These are phyloP conservation scores for Cynopterus brachyotis DNA, from an alignment of 2,113 vertebrate species.

Conservation along the genomic window DNA sequence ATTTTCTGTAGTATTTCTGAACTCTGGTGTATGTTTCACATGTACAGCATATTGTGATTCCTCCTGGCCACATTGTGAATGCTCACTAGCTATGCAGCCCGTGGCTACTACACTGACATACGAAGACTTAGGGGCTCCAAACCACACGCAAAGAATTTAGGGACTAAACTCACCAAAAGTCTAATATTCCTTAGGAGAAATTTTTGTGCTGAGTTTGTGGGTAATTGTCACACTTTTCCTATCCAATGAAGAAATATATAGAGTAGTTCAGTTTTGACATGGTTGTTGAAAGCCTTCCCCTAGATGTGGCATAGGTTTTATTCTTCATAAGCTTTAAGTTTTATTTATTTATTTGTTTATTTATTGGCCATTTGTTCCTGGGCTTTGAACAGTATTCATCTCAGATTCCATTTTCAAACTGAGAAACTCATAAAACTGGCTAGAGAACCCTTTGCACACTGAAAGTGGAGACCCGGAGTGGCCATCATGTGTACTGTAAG, in stretches of 20 bases:
- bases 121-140: rapidly evolving
- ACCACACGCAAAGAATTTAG: rapidly evolving
- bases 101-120: rapidly evolving
- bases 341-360: neutral
- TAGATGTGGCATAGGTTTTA: neutral
- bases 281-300: neutral
- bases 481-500: neutral
- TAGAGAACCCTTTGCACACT: conserved; percentile 5
- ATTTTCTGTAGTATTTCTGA: neutral
- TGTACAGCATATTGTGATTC: neutral
- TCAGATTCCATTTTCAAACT: conserved; percentile 17
- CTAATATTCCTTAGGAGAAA: neutral
- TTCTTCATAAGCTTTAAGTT: neutral
- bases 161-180: neutral
- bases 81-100: rapidly evolving
- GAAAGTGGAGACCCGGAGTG: neutral
- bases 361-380: neutral
- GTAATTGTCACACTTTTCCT: neutral
- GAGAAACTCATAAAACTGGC: neutral
- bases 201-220: neutral
- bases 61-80: neutral
- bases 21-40: neutral
- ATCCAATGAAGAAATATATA: neutral
- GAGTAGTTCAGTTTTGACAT: neutral
- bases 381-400: neutral